phyloP scores from a whole-genome alignment of 2,888 invertebrate species.

The Heterodera filipjevi region DNA sequence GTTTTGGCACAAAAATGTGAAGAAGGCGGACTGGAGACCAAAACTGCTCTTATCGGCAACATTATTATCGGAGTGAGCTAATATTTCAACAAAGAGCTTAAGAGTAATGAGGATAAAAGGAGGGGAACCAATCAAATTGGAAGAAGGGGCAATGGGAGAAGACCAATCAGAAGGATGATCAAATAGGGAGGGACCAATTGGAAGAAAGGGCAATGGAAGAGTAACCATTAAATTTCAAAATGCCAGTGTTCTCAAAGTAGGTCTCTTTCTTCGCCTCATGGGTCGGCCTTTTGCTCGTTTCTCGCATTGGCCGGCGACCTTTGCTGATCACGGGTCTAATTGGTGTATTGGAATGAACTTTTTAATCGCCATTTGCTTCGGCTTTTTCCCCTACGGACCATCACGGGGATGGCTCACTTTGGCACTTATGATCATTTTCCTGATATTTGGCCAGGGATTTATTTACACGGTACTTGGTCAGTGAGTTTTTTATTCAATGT shows the following conservation, averaged over 20 bases:
- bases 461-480: constrained; percentile 29
- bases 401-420: constrained; percentile 19
- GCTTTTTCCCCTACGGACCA: constrained; percentile 10
- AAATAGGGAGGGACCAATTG: too few relatives aligned
- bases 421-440: constrained; percentile 21
- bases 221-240: neutral
- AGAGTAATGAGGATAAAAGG: neutral
- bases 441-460: constrained; percentile 20
- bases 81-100: neutral
- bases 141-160: too few relatives aligned
- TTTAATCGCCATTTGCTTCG: constrained; percentile 1
- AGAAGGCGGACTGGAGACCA: constrained; percentile 26
- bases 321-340: constrained; percentile 22
- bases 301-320: constrained; percentile 14
- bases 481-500: neutral
- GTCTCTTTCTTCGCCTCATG: constrained; percentile 27
- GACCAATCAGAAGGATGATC: too few relatives aligned
- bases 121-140: too few relatives aligned
- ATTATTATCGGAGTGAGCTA: constrained; percentile 12
- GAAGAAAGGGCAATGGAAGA: neutral
- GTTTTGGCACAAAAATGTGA: constrained; percentile 16
- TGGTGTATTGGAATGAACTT: neutral
- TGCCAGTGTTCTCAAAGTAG: neutral
- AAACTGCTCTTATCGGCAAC: constrained; percentile 20
- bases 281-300: constrained; percentile 24